phyloP scores from a whole-genome alignment of 2,797 vertebrate species.

The Rhodeus uyekii region DNA sequence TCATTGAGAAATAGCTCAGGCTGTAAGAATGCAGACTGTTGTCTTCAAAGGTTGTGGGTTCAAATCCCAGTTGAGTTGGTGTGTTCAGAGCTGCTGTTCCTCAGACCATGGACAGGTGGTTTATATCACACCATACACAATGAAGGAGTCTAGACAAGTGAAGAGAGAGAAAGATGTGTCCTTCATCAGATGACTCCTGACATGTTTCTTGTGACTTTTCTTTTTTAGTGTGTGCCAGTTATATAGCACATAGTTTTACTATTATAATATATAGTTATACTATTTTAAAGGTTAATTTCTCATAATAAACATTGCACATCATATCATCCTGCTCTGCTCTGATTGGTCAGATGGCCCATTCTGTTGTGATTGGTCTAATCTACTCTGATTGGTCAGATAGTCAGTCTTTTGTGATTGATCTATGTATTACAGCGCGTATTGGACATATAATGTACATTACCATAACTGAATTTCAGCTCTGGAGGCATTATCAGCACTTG shows the following conservation, averaged over 20 bases:
- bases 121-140: slow-evolving; percentile 84
- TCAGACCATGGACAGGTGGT: slow-evolving; percentile 74
- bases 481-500: too few species aligned
- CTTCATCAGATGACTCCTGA: slow-evolving; percentile 31
- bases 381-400: too few species aligned
- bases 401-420: too few species aligned
- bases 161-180: slow-evolving; percentile 27
- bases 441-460: too few species aligned
- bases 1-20: slow-evolving; percentile 19
- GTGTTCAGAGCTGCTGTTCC: slow-evolving; percentile 80
- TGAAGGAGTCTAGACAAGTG: slow-evolving; percentile 33
- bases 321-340: rapidly evolving
- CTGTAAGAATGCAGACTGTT: slow-evolving; percentile 40
- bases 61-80: slow-evolving; percentile 64
- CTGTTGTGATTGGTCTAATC: too few species aligned
- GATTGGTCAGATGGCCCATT: too few species aligned
- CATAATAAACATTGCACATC: not conserved
- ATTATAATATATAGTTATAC: too few species aligned
- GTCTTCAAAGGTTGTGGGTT: slow-evolving; percentile 55
- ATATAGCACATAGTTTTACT: too few species aligned
- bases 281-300: not conserved
- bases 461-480: too few species aligned
- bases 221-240: not conserved
- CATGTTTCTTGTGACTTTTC: not conserved
- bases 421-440: too few species aligned